Evolutionary conservation across 2,888 invertebrate genomes (phyloP).

Genomic region (Cerastis rubricosa): DNA sequence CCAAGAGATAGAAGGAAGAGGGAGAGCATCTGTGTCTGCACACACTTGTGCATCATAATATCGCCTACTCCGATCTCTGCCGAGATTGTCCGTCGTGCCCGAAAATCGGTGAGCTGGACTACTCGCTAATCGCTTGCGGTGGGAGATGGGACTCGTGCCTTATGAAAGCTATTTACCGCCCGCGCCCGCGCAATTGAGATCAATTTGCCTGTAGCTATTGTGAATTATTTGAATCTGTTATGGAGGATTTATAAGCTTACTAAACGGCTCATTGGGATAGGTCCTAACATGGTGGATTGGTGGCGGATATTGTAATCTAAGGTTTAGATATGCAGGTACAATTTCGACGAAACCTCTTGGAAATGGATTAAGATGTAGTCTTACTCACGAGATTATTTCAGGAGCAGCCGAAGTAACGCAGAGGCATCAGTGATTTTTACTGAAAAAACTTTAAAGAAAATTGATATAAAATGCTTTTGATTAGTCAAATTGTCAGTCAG

Average conservation of each 20-base stretch:
- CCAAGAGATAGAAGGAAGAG: not conserved
- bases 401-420: not conserved
- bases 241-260: constrained; percentile 56
- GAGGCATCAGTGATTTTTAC: not conserved
- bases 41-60: not conserved
- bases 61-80: not conserved
- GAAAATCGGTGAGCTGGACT: not conserved
- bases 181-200: constrained; percentile 78
- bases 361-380: not conserved
- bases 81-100: not conserved
- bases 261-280: constrained; percentile 51
- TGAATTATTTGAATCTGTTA: constrained; percentile 57
- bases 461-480: not conserved
- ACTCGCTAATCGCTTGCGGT: not conserved
- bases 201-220: constrained; percentile 73
- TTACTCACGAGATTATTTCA: not conserved
- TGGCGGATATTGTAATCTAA: constrained; percentile 34
- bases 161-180: constrained; percentile 55
- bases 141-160: not conserved
- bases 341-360: not conserved
- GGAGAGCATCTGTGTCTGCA: not conserved
- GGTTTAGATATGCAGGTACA: not conserved
- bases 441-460: no score
- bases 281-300: constrained; percentile 24
- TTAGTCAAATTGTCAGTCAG: not conserved